Percentiles rank a stretch among this genome's conserved stretches.
phyloP scores from a whole-genome alignment of 2,113 vertebrate genomes.

The Engraulis encrasicolus region DNA sequence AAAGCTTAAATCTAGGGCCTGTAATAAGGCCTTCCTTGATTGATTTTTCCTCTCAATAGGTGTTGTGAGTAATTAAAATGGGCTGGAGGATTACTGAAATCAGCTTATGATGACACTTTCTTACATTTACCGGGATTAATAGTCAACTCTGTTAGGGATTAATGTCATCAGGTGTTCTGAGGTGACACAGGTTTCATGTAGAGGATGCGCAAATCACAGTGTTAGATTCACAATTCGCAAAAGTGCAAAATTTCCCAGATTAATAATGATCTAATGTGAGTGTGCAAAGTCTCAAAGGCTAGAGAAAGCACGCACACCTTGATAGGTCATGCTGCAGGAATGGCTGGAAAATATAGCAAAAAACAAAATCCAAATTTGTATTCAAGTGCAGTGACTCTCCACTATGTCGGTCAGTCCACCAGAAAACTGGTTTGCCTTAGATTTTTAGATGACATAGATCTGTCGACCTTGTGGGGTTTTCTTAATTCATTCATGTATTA shows the following conservation, averaged over 20 bases:
- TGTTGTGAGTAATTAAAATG: constrained; percentile 49
- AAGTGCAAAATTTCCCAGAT: background rate
- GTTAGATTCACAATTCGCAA: background rate
- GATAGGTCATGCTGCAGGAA: no score
- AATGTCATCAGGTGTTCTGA: constrained; percentile 1
- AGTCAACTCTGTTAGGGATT: constrained; percentile 1
- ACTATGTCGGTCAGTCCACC: no score
- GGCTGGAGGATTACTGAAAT: constrained; percentile 53
- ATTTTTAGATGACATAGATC: no score
- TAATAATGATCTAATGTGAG: background rate
- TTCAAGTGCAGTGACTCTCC: no score
- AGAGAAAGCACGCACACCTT: no score
- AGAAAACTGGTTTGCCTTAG: no score
- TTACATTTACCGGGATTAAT: constrained; percentile 31
- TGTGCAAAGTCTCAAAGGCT: no score
- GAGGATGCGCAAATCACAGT: constrained; percentile 1
- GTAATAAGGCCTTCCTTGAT: constrained; percentile 21
- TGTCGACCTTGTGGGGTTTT: no score
- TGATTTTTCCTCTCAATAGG: background rate
- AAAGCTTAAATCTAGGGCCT: background rate
- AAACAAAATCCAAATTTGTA: no score
- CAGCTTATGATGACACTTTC: constrained; percentile 40
- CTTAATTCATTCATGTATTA: no score
- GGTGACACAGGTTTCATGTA: background rate
- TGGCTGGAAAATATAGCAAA: no score